Conservation (phyloP, 2,113 vertebrate genomes). For the Steatornis caripensis region DNA sequence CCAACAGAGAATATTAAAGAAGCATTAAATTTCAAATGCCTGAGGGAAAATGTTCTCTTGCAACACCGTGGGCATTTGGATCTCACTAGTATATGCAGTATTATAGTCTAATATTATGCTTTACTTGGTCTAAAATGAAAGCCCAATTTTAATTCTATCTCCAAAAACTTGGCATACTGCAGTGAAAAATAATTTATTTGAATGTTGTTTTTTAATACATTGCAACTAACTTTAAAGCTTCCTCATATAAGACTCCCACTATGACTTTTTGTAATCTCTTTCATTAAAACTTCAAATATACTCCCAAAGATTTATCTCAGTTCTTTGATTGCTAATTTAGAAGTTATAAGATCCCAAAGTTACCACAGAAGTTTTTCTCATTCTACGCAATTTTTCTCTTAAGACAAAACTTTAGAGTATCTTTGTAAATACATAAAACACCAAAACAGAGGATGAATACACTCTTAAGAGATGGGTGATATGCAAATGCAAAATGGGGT, state of each 20-base stretch:
- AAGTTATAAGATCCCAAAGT: slow-evolving; percentile 4
- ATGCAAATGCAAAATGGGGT: not conserved
- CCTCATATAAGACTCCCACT: not conserved
- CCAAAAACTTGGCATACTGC: slow-evolving; percentile 53
- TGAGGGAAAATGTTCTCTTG: slow-evolving; percentile 51
- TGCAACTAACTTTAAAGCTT: slow-evolving; percentile 46
- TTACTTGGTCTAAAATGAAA: slow-evolving; percentile 56
- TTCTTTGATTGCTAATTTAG: slow-evolving; percentile 2
- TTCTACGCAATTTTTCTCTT: not conserved
- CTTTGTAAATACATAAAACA: not conserved
- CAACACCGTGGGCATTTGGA: slow-evolving; percentile 38
- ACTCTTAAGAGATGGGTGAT: not conserved
- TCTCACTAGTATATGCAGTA: not conserved
- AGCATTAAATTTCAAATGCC: slow-evolving; percentile 67
- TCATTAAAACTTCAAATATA: slow-evolving; percentile 41
- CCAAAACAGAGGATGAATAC: not conserved
- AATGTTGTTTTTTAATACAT: slow-evolving; percentile 39
- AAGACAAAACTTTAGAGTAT: not conserved
- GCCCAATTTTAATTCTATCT: slow-evolving; percentile 64
- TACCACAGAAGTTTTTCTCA: not conserved
- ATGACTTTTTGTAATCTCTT: slow-evolving; percentile 46
- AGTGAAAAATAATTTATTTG: slow-evolving; percentile 63
- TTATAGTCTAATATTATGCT: slow-evolving; percentile 45
- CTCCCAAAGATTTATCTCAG: not conserved
- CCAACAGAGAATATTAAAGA: slow-evolving; percentile 67